A percentile compares a stretch with the other conserved stretches of the same genome.
Conservation (phyloP, 2,888 invertebrate genomes). For the Acanthosepion lycidas region DNA sequence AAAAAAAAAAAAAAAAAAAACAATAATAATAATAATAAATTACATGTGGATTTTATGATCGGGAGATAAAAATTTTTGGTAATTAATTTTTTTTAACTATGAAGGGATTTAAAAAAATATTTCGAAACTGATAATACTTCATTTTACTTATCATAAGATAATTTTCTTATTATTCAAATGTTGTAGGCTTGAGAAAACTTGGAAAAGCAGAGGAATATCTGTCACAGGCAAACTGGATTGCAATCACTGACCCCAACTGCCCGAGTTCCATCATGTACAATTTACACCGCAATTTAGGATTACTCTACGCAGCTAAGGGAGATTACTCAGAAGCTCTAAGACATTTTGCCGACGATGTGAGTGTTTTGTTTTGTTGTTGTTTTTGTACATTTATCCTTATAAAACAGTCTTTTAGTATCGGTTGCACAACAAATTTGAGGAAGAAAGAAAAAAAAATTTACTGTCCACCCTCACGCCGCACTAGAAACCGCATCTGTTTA, state of each 20-base stretch:
- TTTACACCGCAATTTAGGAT: slow-evolving; percentile 73
- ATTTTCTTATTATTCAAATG: slow-evolving; percentile 40
- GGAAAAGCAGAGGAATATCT: slow-evolving; percentile 75
- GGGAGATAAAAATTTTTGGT: no score
- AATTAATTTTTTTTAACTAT: no score
- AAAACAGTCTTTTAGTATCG: not conserved
- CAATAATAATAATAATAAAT: no score
- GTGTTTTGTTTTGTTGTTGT: slow-evolving; percentile 50
- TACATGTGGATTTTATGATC: no score
- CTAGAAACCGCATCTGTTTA: no score
- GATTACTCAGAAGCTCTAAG: slow-evolving; percentile 73
- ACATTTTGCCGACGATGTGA: slow-evolving; percentile 74
- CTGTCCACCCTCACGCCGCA: no score
- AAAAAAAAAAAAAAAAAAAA: no score
- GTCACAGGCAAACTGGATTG: slow-evolving; percentile 75
- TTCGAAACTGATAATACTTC: no score
- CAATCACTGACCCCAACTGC: slow-evolving; percentile 73
- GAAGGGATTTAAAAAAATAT: no score
- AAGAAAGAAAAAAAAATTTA: no score
- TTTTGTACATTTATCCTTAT: not conserved
- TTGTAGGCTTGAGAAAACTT: slow-evolving; percentile 71
- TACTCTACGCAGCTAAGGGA: slow-evolving; percentile 74
- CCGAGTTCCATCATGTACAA: slow-evolving; percentile 74
- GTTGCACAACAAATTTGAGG: no score
- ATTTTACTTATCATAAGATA: not conserved